Evolutionary conservation across 2,888 invertebrate species (phyloP).

Genomic region (Ptychoptera albimana): DNA sequence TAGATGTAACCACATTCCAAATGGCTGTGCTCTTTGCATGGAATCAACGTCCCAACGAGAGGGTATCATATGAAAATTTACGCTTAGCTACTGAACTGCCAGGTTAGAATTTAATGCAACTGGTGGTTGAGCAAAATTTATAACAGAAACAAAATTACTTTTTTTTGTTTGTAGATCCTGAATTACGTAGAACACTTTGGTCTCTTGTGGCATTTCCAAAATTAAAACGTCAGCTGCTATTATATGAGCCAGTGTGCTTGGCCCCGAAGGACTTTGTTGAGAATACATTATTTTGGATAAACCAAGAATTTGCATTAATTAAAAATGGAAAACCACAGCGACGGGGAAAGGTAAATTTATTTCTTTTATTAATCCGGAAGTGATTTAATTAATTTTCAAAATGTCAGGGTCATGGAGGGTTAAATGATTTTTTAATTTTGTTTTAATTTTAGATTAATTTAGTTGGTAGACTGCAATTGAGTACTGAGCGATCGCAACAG

Average conservation of each 20-base stretch:
- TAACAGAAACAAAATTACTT: too few relatives aligned
- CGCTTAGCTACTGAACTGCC: slow-evolving; percentile 93
- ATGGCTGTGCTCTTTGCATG: slow-evolving; percentile 98
- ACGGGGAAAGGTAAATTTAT: slow-evolving; percentile 56
- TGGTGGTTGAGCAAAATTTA: too few relatives aligned
- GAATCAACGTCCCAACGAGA: slow-evolving; percentile 90
- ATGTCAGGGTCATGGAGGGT: too few relatives aligned
- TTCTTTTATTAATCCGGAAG: neutral
- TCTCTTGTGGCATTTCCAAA: slow-evolving; percentile 93
- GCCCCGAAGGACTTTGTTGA: slow-evolving; percentile 90
- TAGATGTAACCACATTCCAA: slow-evolving; percentile 99
- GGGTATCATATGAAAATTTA: slow-evolving; percentile 91
- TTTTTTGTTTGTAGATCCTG: too few relatives aligned
- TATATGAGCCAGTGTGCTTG: slow-evolving; percentile 63
- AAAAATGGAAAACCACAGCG: slow-evolving; percentile 92
- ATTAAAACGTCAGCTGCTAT: slow-evolving; percentile 78
- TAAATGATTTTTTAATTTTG: neutral
- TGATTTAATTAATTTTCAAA: neutral
- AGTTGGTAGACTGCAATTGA: slow-evolving; percentile 86
- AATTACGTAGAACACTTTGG: slow-evolving; percentile 88
- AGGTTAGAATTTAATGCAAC: slow-evolving; percentile 22
- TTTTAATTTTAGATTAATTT: slow-evolving; percentile 53
- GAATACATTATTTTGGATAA: slow-evolving; percentile 87
- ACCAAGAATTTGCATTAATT: slow-evolving; percentile 88
- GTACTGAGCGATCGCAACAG: slow-evolving; percentile 87